A percentile compares a stretch with the other conserved stretches of the same genome.
These are phyloP conservation scores for Gryllus bimaculatus DNA, from an alignment of 1,140 invertebrate species.

Conservation along the genomic window DNA sequence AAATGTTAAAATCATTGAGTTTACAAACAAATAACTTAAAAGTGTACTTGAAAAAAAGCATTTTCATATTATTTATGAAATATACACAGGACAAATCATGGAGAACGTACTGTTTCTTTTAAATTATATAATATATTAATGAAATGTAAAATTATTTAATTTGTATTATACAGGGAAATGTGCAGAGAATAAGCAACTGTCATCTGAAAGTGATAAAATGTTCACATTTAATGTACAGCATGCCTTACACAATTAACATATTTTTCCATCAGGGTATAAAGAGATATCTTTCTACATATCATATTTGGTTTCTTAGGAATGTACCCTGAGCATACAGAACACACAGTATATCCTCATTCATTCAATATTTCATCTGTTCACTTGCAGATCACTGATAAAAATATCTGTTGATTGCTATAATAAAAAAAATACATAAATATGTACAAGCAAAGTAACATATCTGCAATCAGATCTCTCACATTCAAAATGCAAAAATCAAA, in stretches of 20 bases:
- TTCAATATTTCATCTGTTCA: neutral
- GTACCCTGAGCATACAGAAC: neutral
- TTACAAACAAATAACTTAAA: too few species aligned
- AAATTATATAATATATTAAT: too few species aligned
- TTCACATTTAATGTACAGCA: neutral
- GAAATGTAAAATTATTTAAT: too few species aligned
- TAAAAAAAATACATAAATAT: neutral
- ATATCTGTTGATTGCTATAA: neutral
- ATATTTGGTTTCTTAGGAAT: conserved; percentile 1
- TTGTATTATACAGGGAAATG: too few species aligned
- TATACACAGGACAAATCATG: too few species aligned
- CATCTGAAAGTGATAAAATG: neutral
- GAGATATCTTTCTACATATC: neutral
- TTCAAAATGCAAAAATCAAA: neutral
- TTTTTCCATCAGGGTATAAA: neutral
- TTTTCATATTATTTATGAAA: too few species aligned
- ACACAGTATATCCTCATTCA: neutral
- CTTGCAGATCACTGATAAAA: neutral
- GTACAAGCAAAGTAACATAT: too few species aligned
- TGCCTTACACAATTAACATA: neutral
- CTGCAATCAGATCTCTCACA: neutral
- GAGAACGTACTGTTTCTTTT: too few species aligned
- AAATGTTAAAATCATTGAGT: neutral
- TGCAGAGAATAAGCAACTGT: neutral
- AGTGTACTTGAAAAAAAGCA: too few species aligned